phyloP scores from a whole-genome alignment of 2,113 vertebrate genomes.

The Bubo blakistoni region DNA sequence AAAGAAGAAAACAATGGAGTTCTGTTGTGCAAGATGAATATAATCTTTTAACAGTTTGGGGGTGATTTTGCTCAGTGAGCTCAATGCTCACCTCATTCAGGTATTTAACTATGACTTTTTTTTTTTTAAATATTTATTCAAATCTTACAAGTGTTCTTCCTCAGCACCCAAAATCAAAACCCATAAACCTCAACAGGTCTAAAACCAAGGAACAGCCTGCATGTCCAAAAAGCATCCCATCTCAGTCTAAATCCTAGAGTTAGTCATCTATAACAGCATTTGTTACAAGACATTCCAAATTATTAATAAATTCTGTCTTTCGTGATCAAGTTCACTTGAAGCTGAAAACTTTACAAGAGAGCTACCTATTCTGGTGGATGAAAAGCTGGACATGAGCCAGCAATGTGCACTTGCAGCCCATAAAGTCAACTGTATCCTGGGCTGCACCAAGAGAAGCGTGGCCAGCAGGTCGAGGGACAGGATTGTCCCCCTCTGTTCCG shows the following conservation, averaged over 20 bases:
- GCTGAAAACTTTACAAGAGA: background rate
- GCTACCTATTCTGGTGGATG: background rate
- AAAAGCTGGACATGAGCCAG: no score
- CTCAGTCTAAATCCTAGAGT: background rate
- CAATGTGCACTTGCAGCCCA: background rate
- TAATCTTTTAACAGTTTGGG: background rate
- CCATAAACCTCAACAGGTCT: background rate
- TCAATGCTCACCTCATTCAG: background rate
- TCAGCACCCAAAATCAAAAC: background rate
- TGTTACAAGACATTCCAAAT: background rate
- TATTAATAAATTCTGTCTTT: background rate
- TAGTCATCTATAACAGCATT: background rate
- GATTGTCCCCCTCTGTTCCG: background rate
- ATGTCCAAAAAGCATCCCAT: background rate
- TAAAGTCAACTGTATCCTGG: background rate
- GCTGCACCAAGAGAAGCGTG: background rate
- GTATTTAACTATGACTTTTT: background rate
- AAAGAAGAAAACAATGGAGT: background rate
- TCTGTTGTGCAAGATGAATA: background rate
- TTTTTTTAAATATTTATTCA: background rate
- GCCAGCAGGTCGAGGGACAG: background rate
- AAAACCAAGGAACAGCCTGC: background rate
- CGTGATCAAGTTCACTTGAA: background rate
- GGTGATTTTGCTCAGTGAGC: background rate
- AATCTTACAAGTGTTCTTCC: background rate